Base-by-base conservation (phyloP, 2,113 vertebrate genomes). In the Saguinus imperator region DNA sequence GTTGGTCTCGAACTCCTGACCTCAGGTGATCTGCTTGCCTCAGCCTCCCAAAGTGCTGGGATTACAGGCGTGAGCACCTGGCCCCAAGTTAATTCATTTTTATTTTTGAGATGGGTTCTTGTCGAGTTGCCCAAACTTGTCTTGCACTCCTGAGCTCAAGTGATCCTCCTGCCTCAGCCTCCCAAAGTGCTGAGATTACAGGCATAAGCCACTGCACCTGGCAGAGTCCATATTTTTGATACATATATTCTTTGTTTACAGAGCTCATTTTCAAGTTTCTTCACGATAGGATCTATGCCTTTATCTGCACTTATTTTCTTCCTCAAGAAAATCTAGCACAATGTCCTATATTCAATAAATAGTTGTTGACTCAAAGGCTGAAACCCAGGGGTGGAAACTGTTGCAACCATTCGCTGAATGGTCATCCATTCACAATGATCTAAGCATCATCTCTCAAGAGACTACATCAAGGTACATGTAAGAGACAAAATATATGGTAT, bases 241-340 rank as follows among this genome's bases (percentile, higher is more conserved):
- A 82, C 8, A 7, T 7, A 25, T n/a, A 32, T 29, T 77, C 35
- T 79, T 91, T 79, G 32, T 82, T 82, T 94, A 29, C 23, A 10
- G 40, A 94, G 48, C 40, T 87, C 13, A 20, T 52, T 64, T 48
- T 80, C 43, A 95, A 85, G 35, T 89, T 70, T 95, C 89, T 92
- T 68, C 23, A 57, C 43, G 35, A 68, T 21, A 75, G 18, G 89
- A 93, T 45, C 7, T 37, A 5, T 10, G 20, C 3, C 61, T 84
- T 43, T 27, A 45, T 64, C 25, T 7, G 20, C 3, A 48, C 2
- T 20, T 68, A 27, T 35, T 52, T 43, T 58, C 50, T 92, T 89
- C 68, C 35, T 43, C 21, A 80, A 70, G 40, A 70, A 93, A 29
- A 6, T 76, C 64, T 45, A 70, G 25, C 7, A 76, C 45, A 23